These are phyloP conservation scores for Telmatherina bonti DNA, from an alignment of 2,797 vertebrate genomes.

Conservation along the genomic window DNA sequence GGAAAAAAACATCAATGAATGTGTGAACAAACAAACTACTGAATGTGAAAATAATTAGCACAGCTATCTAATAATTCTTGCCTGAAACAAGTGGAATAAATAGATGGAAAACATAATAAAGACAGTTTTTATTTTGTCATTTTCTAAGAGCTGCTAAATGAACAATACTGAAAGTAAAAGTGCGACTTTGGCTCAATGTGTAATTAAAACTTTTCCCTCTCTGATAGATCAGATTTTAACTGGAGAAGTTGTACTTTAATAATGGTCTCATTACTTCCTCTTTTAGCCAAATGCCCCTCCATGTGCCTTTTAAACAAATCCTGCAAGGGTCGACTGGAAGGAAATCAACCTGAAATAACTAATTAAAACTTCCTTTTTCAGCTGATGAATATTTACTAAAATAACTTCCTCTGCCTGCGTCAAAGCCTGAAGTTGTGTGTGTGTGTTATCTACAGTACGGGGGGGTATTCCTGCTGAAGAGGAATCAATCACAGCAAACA, in stretches of 20 bases:
- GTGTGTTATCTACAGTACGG: neutral
- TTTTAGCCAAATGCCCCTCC: neutral
- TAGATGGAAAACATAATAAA: neutral
- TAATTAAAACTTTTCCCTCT: neutral
- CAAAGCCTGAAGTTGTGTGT: too few species aligned
- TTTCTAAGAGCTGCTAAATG: neutral
- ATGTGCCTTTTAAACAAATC: neutral
- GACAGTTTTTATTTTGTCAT: neutral
- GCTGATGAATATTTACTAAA: neutral
- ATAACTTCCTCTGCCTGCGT: neutral
- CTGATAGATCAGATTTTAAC: too few species aligned
- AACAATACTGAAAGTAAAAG: neutral
- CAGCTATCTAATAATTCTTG: too few species aligned
- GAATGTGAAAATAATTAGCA: neutral
- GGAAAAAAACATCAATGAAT: neutral
- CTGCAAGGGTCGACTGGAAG: neutral
- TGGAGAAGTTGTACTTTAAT: neutral
- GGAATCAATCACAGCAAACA: constrained; percentile 51
- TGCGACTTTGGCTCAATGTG: neutral
- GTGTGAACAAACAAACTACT: neutral
- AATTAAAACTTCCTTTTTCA: neutral
- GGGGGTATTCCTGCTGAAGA: constrained; percentile 42
- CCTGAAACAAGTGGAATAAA: too few species aligned
- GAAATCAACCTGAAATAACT: neutral
- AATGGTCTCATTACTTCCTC: neutral